Base-by-base conservation (phyloP, 2,888 invertebrate genomes). In the Euclidia mi region DNA sequence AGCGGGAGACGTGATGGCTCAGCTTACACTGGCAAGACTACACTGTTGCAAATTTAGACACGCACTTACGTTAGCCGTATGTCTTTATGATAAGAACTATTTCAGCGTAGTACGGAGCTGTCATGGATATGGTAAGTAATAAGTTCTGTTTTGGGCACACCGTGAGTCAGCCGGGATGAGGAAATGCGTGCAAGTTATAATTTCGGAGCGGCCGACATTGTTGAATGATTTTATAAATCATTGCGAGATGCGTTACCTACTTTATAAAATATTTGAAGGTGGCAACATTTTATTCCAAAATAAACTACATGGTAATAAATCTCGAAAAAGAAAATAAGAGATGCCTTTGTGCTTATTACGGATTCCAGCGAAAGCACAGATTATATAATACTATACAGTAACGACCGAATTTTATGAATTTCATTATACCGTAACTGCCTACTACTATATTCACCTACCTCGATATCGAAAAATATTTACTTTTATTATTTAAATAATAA, bases 111-210 rank as follows among this genome's bases (percentile, higher is more conserved):
- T 43, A 34, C 1, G 29, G 37, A 20, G 9, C 43, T 56, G 52
- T 48, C 45, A 50, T 59, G 60, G 81, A 81, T 62, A 79, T 82
- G 84, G 90, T 85, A 83, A 78, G 91, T 75, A 88, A 91, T 91
- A 92, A 92, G 90, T 91, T 93, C 92, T 92, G 92, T 93, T 94
- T 92, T 87, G 86, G 92, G 92, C 88, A 82, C 90, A 77, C 79
- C 75, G 84, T 93, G 94, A 93, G 87, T 93, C 94, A 93, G 85
- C 76, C 81, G 85, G 86, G 89, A 91, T 90, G 92, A 93, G 93
- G 94, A 93, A 93, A 93, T 92, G 92, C 91, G 90, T 90, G 91
- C 91, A 88, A 84, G 91, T 89, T 92, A 92, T 92, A 91, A 91
- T 92, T 92, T 91, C 84, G 82, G 90, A 86, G 80, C 86, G 81